These are phyloP conservation scores for Eurypyga helias DNA, from an alignment of 2,113 vertebrate species.

Conservation along the genomic window DNA sequence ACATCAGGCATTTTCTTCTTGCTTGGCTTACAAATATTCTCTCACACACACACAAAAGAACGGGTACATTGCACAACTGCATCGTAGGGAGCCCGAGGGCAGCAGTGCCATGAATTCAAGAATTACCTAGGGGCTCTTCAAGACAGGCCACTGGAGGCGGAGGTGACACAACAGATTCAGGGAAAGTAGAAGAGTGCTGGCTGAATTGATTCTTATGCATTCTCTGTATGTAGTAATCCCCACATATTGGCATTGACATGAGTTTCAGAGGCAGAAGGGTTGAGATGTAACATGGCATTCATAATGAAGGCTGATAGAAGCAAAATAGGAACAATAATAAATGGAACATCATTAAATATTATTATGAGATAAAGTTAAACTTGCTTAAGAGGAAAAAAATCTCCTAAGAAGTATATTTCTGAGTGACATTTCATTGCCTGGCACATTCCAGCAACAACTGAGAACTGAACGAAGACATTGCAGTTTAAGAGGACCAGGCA, in stretches of 20 bases:
- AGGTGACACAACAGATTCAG: conserved; percentile 42
- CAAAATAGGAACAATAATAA: background rate
- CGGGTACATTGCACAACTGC: background rate
- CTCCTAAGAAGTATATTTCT: background rate
- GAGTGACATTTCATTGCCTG: background rate
- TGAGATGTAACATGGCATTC: conserved; percentile 38
- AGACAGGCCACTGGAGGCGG: conserved; percentile 44
- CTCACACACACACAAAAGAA: background rate
- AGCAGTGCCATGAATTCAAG: conserved; percentile 12
- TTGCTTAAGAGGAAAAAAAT: background rate
- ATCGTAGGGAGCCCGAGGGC: background rate
- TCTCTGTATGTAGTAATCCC: conserved; percentile 54
- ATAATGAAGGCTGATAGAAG: conserved; percentile 32
- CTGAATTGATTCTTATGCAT: conserved; percentile 56
- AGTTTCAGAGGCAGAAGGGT: conserved; percentile 44
- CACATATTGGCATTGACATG: conserved; percentile 48
- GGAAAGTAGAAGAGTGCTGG: conserved; percentile 44
- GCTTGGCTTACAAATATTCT: background rate
- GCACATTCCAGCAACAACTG: background rate
- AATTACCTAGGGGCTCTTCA: conserved; percentile 51
- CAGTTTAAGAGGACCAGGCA: background rate
- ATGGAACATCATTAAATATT: conserved; percentile 38
- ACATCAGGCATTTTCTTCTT: background rate
- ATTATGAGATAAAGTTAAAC: conserved; percentile 27
- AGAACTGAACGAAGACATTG: background rate